Conservation (phyloP, 1,140 invertebrate genomes). For the Liolophura sinensis region DNA sequence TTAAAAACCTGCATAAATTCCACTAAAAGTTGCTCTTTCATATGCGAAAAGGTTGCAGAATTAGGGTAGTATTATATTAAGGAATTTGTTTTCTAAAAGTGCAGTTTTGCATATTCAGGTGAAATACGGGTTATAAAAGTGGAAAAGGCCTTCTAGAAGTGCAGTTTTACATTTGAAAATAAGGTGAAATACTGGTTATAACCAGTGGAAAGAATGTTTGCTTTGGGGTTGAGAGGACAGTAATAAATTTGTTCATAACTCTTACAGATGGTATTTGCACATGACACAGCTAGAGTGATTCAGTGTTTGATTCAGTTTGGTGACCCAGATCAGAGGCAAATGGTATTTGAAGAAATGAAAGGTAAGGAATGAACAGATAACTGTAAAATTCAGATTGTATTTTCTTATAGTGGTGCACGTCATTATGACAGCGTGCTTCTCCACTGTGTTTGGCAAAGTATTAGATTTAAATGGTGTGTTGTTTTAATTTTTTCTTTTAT, state of each 20-base stretch:
- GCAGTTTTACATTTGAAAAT: background rate
- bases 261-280: conserved; percentile 72
- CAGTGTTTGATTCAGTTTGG: conserved; percentile 84
- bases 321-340: conserved; percentile 68
- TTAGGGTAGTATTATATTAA: too few species aligned
- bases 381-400: background rate
- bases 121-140: too few species aligned
- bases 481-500: background rate
- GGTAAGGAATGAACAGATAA: conserved; percentile 35
- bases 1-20: too few species aligned
- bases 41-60: too few species aligned
- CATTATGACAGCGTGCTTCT: background rate
- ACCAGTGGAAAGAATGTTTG: too few species aligned
- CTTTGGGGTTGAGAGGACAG: too few species aligned
- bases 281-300: conserved; percentile 86
- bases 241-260: too few species aligned
- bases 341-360: conserved; percentile 75
- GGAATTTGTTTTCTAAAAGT: too few species aligned
- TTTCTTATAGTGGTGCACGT: background rate
- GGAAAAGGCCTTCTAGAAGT: conserved; percentile 1
- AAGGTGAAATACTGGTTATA: too few species aligned
- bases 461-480: background rate
- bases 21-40: too few species aligned
- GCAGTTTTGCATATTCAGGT: too few species aligned
- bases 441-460: conserved; percentile 4